Base-by-base conservation (phyloP, 2,888 invertebrate genomes). In the Trissolcus brochymenae region DNA sequence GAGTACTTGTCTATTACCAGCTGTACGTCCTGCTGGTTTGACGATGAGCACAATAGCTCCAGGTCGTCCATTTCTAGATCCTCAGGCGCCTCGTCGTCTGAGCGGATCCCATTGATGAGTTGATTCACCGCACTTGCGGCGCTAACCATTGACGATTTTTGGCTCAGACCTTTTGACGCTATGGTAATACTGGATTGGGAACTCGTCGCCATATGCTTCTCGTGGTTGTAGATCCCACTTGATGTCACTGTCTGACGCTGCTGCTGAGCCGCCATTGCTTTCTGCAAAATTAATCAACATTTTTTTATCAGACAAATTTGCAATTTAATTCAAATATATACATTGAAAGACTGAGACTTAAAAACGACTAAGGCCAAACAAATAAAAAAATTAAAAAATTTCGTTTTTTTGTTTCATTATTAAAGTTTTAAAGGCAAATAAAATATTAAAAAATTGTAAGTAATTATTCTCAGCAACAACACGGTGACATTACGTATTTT, bases 1-100 rank as follows among this genome's bases (percentile, higher is more conserved):
- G 95, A 94, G 91, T 96, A 96, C 90, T 96, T 96, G 78, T 91
- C 91, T 78, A 95, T 96, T 1, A 95, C 95, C 83, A 91, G 91
- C 82, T 96, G 95, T 6, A 97, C 95, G 76, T 97, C 96, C 82
- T 94, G 93, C 73, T 92, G 92, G 81, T 93, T 94, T 21, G 96
- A 95, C 79, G 91, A 92, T 11, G 94, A 92, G 59, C 93, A 93
- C 55, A 97, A 90, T 35, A 93, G 92, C 84, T 95, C 95, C 72
- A 97, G 91, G 88, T 97, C 97, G 82, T 96, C 95, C 82, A 95
- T 92, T 3, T 92, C 91, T 82, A 93, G 90, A 84, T 94, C 94
- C 84, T 95, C 94, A 50, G 92, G 89, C 21, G 93, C 90, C 80
- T 94, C 93, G 83, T 95, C 94, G 57, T 92, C 92, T n/a, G 92